These are phyloP conservation scores for Scalopus aquaticus DNA, from an alignment of 2,113 vertebrate species.

Conservation along the genomic window DNA sequence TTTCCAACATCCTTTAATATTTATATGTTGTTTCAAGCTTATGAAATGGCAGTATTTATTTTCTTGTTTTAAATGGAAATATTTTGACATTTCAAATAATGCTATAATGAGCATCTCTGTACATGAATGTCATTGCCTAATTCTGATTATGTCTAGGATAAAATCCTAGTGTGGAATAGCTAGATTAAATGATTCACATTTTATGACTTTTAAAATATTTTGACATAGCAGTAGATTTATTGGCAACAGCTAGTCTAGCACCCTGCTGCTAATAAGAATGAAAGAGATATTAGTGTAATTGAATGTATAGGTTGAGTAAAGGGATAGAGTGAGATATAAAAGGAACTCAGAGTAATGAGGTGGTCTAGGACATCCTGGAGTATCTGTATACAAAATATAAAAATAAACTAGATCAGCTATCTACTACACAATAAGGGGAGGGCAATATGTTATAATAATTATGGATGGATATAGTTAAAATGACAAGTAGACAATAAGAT, in stretches of 20 bases:
- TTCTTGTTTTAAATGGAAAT: conserved; percentile 16
- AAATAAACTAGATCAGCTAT: background rate
- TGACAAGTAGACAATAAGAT: background rate
- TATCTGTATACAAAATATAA: background rate
- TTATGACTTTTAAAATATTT: conserved; percentile 46
- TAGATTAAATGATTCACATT: conserved; percentile 39
- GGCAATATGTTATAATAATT: background rate
- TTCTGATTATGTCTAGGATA: background rate
- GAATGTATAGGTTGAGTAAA: background rate
- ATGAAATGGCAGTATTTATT: background rate
- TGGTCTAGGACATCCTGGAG: background rate
- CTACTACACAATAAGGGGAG: background rate
- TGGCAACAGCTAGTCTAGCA: background rate
- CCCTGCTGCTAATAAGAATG: background rate
- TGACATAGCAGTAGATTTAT: background rate
- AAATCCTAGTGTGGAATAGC: background rate
- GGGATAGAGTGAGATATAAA: background rate
- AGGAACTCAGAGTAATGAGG: background rate
- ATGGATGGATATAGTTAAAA: background rate
- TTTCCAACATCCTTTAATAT: background rate
- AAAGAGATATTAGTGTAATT: background rate
- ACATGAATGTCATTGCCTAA: background rate
- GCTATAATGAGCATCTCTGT: background rate
- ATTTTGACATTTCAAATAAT: conserved; percentile 57
- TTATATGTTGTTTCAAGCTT: background rate